A percentile compares a stretch with the other conserved stretches of the same genome.
Conservation (phyloP, 2,797 vertebrate species). For the Chaetodon trifasciatus region DNA sequence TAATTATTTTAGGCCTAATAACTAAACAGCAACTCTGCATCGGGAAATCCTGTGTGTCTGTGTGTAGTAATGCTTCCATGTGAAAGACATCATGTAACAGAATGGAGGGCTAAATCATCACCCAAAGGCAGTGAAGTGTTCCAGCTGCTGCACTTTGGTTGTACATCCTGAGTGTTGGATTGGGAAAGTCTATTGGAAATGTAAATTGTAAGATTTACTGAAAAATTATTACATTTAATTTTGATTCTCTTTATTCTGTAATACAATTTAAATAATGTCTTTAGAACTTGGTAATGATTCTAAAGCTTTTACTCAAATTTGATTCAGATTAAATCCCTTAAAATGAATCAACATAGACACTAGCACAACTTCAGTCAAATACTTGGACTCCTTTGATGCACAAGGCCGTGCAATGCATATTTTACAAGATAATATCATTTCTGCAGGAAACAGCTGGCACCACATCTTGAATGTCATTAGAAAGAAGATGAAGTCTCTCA, state of each 20-base stretch:
- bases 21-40: not conserved
- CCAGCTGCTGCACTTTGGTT: not conserved
- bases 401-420: not conserved
- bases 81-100: conserved; percentile 13
- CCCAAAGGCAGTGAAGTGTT: not conserved
- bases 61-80: conserved; percentile 36
- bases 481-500: too few relatives aligned
- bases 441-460: too few relatives aligned
- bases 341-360: not conserved
- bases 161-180: not conserved
- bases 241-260: too few relatives aligned
- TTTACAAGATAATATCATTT: too few relatives aligned
- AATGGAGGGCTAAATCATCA: not conserved
- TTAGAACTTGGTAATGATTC: not conserved
- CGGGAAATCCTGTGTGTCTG: not conserved
- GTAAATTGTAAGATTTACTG: too few relatives aligned
- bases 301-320: not conserved
- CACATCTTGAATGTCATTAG: too few relatives aligned
- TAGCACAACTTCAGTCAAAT: not conserved
- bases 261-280: too few relatives aligned
- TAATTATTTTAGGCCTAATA: too few relatives aligned
- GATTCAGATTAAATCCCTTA: not conserved
- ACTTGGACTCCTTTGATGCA: not conserved
- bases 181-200: too few relatives aligned
- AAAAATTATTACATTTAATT: too few relatives aligned